These are phyloP conservation scores for Podiceps cristatus DNA, from an alignment of 2,113 vertebrate genomes.

Conservation along the genomic window DNA sequence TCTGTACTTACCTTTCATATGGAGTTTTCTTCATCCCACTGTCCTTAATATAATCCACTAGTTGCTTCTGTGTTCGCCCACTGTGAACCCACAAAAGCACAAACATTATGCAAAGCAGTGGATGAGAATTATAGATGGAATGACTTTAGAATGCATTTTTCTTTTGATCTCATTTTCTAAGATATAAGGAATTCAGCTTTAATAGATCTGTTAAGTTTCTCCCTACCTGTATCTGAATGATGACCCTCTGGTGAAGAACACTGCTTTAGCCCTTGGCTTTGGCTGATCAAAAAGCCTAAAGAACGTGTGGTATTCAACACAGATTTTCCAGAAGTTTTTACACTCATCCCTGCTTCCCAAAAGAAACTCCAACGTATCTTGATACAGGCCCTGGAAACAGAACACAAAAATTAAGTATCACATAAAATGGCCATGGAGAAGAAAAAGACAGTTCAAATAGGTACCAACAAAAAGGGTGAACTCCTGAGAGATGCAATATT, in stretches of 20 bases:
- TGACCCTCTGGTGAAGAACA: conserved; percentile 92
- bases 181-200: background rate
- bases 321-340: conserved; percentile 98
- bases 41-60: conserved; percentile 91
- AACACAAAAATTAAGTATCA: background rate
- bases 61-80: conserved; percentile 95
- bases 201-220: background rate
- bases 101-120: background rate
- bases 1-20: conserved; percentile 86
- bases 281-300: conserved; percentile 94
- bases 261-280: conserved; percentile 88
- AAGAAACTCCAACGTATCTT: conserved; percentile 93
- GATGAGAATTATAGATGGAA: background rate
- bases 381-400: conserved; percentile 86
- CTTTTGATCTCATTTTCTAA: background rate
- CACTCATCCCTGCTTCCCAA: conserved; percentile 93
- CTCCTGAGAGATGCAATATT: background rate
- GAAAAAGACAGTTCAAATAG: background rate
- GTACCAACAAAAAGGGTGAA: background rate
- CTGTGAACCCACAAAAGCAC: conserved; percentile 75
- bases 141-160: background rate
- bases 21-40: conserved; percentile 87
- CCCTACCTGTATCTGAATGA: conserved; percentile 97
- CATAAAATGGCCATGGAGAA: background rate
- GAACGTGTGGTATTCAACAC: conserved; percentile 96